phyloP scores from a whole-genome alignment of 1,140 invertebrate genomes.

The Danaus plexippus region DNA sequence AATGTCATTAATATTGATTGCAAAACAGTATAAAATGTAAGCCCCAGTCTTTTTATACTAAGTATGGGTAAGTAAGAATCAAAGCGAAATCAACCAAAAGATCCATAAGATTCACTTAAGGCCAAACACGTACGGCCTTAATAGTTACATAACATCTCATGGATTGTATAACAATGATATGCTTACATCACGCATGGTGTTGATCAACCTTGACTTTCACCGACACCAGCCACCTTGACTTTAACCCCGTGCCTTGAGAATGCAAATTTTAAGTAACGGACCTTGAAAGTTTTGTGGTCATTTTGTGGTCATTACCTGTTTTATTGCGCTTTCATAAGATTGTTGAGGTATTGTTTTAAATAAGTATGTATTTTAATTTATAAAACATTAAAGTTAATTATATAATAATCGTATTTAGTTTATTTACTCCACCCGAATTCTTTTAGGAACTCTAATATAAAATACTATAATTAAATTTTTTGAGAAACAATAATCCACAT shows the following conservation, averaged over 20 bases:
- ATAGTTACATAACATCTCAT: constrained; percentile 7
- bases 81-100: too few relatives aligned
- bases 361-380: neutral
- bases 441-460: too few relatives aligned
- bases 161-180: constrained; percentile 11
- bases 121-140: too few relatives aligned
- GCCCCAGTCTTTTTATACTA: neutral
- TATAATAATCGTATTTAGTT: neutral
- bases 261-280: constrained; percentile 6
- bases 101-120: neutral
- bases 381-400: neutral
- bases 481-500: too few relatives aligned
- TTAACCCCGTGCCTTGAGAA: constrained; percentile 7
- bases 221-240: constrained; percentile 16
- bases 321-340: too few relatives aligned
- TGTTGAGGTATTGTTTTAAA: neutral
- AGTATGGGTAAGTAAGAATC: neutral
- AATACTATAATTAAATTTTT: too few relatives aligned
- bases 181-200: constrained; percentile 15
- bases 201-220: constrained; percentile 17
- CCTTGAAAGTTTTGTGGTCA: neutral
- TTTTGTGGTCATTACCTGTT: constrained; percentile 4
- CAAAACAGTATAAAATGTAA: neutral
- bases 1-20: constrained; percentile 2
- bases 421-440: neutral